Percentiles rank a stretch among this genome's conserved stretches.
Conservation (phyloP, 92 coral and sea anemone species). For the Micromussa lordhowensis region DNA sequence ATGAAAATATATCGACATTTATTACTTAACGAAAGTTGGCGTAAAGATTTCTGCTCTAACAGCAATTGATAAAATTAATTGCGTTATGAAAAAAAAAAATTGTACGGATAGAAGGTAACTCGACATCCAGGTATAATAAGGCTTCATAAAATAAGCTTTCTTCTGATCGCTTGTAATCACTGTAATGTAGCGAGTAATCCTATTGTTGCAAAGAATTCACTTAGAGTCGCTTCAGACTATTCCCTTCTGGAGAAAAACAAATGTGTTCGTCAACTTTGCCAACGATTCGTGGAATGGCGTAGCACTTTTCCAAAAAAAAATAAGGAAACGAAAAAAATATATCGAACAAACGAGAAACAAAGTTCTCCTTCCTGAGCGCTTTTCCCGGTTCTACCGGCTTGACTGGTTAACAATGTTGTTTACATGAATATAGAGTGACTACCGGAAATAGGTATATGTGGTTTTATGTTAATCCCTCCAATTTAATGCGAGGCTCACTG, state of each 20-base stretch:
- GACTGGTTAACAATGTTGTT: constrained; percentile 21
- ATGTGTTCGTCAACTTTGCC: not conserved
- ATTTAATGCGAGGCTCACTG: not conserved
- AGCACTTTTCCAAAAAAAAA: not conserved
- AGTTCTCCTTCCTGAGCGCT: not conserved
- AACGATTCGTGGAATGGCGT: not conserved
- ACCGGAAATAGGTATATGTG: constrained; percentile 7
- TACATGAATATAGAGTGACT: not conserved
- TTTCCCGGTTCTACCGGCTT: constrained; percentile 12
- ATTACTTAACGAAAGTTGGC: not conserved
- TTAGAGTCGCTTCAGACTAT: not conserved
- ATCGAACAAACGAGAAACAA: not conserved
- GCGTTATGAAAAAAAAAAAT: no score
- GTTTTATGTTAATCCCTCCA: not conserved
- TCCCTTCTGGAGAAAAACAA: not conserved
- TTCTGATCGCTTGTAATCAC: not conserved
- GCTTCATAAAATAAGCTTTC: not conserved
- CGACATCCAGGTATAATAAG: no score
- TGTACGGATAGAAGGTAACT: no score
- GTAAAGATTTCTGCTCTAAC: not conserved
- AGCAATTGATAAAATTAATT: no score
- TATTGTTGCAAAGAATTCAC: not conserved
- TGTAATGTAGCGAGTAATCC: no score
- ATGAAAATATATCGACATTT: not conserved
- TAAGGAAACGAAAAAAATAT: not conserved